A percentile compares a stretch with the other conserved stretches of the same genome.
Evolutionary conservation across 2,888 invertebrate species (phyloP).

Genomic region (Thymelicus lineola): DNA sequence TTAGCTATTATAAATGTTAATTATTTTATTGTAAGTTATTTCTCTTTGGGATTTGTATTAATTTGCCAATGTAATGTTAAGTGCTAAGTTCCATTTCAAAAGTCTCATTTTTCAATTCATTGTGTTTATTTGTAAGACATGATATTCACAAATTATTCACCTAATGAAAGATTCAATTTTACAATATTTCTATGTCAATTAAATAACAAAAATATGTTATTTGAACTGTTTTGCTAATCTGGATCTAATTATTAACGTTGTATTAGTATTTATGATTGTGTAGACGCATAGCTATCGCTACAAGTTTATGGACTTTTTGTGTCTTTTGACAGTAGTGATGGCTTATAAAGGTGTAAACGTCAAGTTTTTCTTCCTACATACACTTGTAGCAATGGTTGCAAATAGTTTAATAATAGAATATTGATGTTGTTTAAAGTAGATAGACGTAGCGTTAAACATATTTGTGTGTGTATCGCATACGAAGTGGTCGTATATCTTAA

Average conservation of each 20-base stretch:
- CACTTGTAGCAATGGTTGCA: slow-evolving; percentile 3
- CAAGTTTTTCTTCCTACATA: neutral
- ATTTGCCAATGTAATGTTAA: neutral
- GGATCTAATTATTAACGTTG: slow-evolving; percentile 24
- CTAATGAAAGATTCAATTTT: neutral
- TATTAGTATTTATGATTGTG: neutral
- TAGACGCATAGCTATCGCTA: neutral
- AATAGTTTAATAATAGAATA: slow-evolving; percentile 10
- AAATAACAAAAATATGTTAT: neutral
- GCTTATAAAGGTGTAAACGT: too few species aligned
- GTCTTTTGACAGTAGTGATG: neutral
- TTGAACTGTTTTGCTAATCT: slow-evolving; percentile 18
- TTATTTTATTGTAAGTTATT: too few species aligned
- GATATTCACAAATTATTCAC: neutral
- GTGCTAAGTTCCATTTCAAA: neutral
- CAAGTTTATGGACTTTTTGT: neutral
- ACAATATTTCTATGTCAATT: neutral
- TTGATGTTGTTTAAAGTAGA: slow-evolving; percentile 14
- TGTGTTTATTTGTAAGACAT: neutral
- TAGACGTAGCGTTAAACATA: slow-evolving; percentile 1
- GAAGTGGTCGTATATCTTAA: neutral
- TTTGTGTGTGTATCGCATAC: slow-evolving; percentile 4
- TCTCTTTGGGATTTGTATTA: neutral
- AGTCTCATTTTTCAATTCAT: neutral
- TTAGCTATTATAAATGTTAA: too few species aligned